Percentiles rank a stretch among this genome's conserved stretches.
Evolutionary conservation across 2,113 vertebrate genomes (phyloP).

Genomic region (Erinaceus europaeus): DNA sequence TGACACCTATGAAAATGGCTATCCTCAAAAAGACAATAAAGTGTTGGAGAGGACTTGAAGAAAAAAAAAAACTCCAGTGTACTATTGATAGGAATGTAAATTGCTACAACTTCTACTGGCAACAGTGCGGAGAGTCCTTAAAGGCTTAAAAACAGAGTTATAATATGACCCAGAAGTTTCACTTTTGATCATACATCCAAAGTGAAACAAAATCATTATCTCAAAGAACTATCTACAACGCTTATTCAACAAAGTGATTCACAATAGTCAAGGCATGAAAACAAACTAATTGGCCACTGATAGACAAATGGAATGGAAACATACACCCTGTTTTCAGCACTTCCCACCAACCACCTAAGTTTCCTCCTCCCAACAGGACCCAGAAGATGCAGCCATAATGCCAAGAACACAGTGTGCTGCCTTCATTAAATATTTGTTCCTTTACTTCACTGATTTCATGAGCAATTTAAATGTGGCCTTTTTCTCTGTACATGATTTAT

Average conservation of each 20-base stretch:
- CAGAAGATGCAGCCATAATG: accelerated
- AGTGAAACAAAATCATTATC: background rate
- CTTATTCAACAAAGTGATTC: background rate
- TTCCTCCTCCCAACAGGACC: accelerated
- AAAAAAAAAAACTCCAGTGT: too few species aligned
- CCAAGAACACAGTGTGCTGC: background rate
- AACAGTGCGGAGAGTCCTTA: background rate
- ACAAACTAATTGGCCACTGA: background rate
- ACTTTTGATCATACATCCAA: background rate
- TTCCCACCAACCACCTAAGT: too few species aligned
- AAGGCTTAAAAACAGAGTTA: background rate
- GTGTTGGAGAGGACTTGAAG: too few species aligned
- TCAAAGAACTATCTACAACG: background rate
- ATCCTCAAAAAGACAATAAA: too few species aligned
- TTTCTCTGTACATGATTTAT: background rate
- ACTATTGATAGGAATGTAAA: too few species aligned
- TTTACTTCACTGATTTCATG: constrained; percentile 7
- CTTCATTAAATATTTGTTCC: background rate
- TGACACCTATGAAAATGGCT: too few species aligned
- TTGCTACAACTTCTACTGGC: too few species aligned
- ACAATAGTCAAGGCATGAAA: background rate
- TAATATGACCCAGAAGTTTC: background rate
- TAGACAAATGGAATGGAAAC: too few species aligned
- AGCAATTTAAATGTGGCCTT: constrained; percentile 19
- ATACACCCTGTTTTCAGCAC: background rate